These are phyloP conservation scores for Panagrolaimus sp. DNA, from an alignment of 1,140 invertebrate species.

Conservation along the genomic window DNA sequence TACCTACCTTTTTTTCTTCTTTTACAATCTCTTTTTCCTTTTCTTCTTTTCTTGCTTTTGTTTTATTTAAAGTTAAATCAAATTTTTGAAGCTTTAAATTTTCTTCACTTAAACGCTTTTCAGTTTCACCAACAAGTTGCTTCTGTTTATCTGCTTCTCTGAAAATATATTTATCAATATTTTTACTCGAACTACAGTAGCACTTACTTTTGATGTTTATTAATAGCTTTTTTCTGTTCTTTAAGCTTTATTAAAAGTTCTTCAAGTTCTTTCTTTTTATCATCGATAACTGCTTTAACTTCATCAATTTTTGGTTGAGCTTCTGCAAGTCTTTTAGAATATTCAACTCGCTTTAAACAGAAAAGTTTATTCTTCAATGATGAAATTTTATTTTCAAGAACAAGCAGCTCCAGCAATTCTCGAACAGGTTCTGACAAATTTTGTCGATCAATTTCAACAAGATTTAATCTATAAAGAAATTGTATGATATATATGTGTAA, in stretches of 20 bases:
- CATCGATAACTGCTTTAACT: slow-evolving; percentile 6
- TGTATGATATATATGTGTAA: not conserved
- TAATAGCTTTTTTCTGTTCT: slow-evolving; percentile 21
- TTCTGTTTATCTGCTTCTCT: not conserved
- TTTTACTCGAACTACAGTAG: not conserved
- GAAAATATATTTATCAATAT: not conserved
- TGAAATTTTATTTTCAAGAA: slow-evolving; percentile 44
- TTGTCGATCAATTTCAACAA: slow-evolving; percentile 6
- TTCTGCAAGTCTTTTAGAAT: not conserved
- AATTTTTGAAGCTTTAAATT: slow-evolving; percentile 20
- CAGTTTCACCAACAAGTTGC: not conserved
- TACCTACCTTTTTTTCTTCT: slow-evolving; percentile 25
- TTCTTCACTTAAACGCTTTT: slow-evolving; percentile 19
- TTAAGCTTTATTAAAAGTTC: slow-evolving; percentile 24
- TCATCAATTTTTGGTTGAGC: slow-evolving; percentile 18
- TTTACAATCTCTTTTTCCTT: slow-evolving; percentile 23
- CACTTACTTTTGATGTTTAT: not conserved
- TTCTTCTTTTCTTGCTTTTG: slow-evolving; percentile 27
- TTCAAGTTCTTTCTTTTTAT: slow-evolving; percentile 15
- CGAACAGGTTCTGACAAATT: slow-evolving; percentile 23
- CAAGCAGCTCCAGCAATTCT: slow-evolving; percentile 29
- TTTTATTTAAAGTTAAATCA: slow-evolving; percentile 23
- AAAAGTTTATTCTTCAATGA: slow-evolving; percentile 34
- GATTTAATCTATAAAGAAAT: not conserved
- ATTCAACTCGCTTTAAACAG: slow-evolving; percentile 13